Evolutionary conservation across 2,113 vertebrate species (phyloP).

Genomic region (Lampris incognitus): DNA sequence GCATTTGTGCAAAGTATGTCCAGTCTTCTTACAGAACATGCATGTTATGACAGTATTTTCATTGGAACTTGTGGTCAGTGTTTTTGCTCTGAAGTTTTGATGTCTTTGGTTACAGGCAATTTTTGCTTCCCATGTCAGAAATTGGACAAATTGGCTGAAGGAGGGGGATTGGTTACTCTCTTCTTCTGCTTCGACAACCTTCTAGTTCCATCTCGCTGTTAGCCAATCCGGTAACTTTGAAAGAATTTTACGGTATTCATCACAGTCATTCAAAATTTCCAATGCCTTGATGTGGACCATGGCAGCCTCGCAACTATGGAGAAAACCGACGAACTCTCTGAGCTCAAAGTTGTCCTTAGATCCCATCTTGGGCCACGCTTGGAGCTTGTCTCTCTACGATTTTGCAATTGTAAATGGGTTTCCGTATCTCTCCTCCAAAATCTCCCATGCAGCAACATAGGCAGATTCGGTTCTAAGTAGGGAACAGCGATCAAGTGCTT

Average conservation of each 20-base stretch:
- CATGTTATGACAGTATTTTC: too few species aligned
- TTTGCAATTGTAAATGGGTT: slow-evolving; percentile 37
- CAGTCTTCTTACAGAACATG: too few species aligned
- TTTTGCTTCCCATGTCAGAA: slow-evolving; percentile 12
- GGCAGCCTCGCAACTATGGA: slow-evolving; percentile 23
- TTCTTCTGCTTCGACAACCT: slow-evolving; percentile 8
- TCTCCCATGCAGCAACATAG: slow-evolving; percentile 6
- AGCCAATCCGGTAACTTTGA: slow-evolving; percentile 23
- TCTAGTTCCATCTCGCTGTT: slow-evolving; percentile 15
- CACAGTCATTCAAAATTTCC: slow-evolving; percentile 29
- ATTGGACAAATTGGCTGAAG: slow-evolving; percentile 30
- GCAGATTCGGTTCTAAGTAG: not conserved
- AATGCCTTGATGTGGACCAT: slow-evolving; percentile 19
- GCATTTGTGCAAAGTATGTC: too few species aligned
- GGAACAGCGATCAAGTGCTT: not conserved
- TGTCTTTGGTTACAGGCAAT: slow-evolving; percentile 20
- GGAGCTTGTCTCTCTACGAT: slow-evolving; percentile 33
- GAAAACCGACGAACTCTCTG: slow-evolving; percentile 25
- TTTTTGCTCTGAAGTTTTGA: slow-evolving; percentile 5
- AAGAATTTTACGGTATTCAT: slow-evolving; percentile 32
- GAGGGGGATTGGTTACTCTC: slow-evolving; percentile 9
- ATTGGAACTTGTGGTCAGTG: not conserved
- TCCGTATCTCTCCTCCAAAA: slow-evolving; percentile 8
- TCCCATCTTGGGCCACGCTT: slow-evolving; percentile 27
- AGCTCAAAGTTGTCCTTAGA: slow-evolving; percentile 25